A percentile compares a stretch with the other conserved stretches of the same genome.
Evolutionary conservation across 2,888 invertebrate species (phyloP).

Genomic region (Pollenia amentaria): DNA sequence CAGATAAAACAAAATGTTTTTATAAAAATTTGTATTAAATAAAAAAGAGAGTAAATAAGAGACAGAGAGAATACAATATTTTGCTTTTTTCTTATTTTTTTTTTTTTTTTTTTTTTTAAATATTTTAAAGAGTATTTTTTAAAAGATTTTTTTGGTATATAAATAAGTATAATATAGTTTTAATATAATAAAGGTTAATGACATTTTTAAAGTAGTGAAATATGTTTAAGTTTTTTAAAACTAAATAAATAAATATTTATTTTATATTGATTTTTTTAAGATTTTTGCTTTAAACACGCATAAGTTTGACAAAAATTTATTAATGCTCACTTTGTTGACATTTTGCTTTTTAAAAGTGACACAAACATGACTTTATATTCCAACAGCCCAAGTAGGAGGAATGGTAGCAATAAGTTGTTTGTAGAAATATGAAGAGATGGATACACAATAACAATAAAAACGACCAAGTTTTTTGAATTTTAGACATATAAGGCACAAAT

Average conservation of each 20-base stretch:
- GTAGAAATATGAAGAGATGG: background rate
- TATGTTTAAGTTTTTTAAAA: conserved; percentile 46
- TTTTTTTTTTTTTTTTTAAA: conserved; percentile 20
- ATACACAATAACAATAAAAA: background rate
- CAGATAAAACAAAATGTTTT: conserved; percentile 28
- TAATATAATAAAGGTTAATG: conserved; percentile 61
- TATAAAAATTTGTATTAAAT: conserved; percentile 21
- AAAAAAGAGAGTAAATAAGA: background rate
- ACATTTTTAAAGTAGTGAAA: conserved; percentile 31
- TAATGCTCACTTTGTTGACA: conserved; percentile 66
- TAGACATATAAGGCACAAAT: background rate
- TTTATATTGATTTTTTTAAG: conserved; percentile 12
- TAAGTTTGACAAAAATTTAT: conserved; percentile 34
- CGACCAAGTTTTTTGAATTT: conserved; percentile 1
- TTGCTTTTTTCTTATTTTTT: conserved; percentile 2
- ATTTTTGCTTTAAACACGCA: conserved; percentile 35
- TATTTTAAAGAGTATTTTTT: background rate
- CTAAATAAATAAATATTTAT: conserved; percentile 46
- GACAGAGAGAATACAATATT: conserved; percentile 25
- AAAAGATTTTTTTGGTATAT: background rate
- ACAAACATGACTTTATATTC: background rate
- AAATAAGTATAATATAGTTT: conserved; percentile 23
- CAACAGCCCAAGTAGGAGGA: background rate
- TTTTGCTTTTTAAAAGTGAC: background rate
- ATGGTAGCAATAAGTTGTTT: background rate